phyloP scores from a whole-genome alignment of 2,797 vertebrate genomes.

The Scolopax bukidnonensis region DNA sequence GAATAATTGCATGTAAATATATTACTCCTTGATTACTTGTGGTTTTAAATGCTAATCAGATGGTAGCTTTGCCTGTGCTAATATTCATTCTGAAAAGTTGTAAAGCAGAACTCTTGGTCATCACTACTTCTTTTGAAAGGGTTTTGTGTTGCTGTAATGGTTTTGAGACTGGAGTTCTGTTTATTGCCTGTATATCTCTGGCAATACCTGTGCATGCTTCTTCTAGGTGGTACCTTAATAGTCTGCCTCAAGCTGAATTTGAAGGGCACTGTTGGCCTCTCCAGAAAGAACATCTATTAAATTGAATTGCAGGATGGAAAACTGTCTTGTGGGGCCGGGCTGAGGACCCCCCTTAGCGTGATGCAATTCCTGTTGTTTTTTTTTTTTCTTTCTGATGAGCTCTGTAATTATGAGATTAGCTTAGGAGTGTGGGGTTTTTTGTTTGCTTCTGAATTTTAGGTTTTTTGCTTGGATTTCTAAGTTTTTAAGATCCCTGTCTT shows the following conservation, averaged over 20 bases:
- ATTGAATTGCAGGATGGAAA: not conserved
- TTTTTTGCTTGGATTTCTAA: not conserved
- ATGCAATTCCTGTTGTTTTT: not conserved
- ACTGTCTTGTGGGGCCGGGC: not conserved
- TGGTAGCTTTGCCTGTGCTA: not conserved
- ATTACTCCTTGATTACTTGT: not conserved
- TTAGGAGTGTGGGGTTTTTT: not conserved
- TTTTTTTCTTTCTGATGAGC: not conserved
- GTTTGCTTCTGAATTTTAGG: not conserved
- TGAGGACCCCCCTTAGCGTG: not conserved
- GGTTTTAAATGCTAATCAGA: not conserved
- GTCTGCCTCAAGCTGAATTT: not conserved
- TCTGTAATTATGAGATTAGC: not conserved
- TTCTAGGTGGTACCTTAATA: not conserved
- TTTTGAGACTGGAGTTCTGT: not conserved
- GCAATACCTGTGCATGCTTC: fast-evolving
- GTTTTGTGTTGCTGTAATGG: not conserved
- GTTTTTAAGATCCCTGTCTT: not conserved
- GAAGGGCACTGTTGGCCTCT: not conserved
- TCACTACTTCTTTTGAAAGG: not conserved
- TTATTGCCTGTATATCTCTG: not conserved
- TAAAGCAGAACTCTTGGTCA: not conserved
- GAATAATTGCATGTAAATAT: not conserved
- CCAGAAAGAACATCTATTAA: not conserved
- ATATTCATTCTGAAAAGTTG: not conserved